phyloP scores from a whole-genome alignment of 2,797 vertebrate genomes.

The Setipinna tenuifilis region DNA sequence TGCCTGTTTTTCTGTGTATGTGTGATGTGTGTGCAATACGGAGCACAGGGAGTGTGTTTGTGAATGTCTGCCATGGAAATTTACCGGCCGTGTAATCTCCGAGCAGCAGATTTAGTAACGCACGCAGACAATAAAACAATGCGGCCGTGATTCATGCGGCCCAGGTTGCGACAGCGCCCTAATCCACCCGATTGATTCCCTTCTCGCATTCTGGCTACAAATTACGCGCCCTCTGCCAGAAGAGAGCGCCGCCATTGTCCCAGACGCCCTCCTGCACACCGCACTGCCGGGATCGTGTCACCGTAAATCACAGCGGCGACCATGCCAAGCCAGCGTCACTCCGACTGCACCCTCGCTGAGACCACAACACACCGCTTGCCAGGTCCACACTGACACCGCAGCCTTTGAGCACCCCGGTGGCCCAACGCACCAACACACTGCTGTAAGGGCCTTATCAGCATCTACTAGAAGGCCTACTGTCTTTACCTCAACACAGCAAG shows the following conservation, averaged over 20 bases:
- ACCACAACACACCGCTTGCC: not conserved
- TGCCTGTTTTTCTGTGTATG: not conserved
- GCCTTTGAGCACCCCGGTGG: no score
- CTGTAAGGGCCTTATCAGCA: no score
- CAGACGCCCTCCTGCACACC: not conserved
- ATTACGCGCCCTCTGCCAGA: constrained; percentile 49
- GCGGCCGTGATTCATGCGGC: constrained; percentile 51
- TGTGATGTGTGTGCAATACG: not conserved
- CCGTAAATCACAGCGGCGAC: constrained; percentile 53
- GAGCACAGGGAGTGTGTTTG: not conserved
- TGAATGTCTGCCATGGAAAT: constrained; percentile 48
- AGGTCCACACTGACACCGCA: not conserved
- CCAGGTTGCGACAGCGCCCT: constrained; percentile 43
- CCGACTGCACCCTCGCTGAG: not conserved
- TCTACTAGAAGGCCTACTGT: no score
- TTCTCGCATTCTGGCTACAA: constrained; percentile 52
- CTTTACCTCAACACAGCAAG: no score
- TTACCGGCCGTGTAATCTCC: constrained; percentile 57
- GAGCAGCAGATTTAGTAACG: constrained; percentile 64
- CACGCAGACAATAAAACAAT: constrained; percentile 55
- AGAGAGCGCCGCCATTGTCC: constrained; percentile 56
- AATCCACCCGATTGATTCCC: constrained; percentile 59
- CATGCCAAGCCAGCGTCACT: not conserved
- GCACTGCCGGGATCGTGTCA: not conserved
- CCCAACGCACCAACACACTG: no score